Conservation (phyloP, 2,113 vertebrate species). For the Poecile atricapillus region DNA sequence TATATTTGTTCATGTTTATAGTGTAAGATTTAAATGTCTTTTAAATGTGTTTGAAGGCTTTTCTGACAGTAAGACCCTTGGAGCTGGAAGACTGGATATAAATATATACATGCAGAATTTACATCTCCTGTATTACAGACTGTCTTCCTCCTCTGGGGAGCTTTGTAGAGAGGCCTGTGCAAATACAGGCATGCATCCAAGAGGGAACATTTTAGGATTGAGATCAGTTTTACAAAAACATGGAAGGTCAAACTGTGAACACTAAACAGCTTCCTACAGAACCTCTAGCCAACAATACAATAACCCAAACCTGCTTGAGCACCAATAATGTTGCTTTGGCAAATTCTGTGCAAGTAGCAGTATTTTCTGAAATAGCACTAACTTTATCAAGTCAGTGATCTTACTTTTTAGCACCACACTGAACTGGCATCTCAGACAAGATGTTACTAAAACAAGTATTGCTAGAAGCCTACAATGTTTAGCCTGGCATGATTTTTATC, state of each 20-base stretch:
- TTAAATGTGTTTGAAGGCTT: not conserved
- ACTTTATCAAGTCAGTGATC: not conserved
- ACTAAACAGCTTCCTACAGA: not conserved
- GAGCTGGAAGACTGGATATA: not conserved
- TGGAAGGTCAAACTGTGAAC: not conserved
- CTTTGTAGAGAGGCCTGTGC: not conserved
- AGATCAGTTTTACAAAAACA: not conserved
- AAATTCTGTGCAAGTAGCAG: not conserved
- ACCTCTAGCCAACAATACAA: not conserved
- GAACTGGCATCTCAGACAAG: constrained; percentile 24
- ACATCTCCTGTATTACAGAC: not conserved
- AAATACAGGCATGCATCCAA: not conserved
- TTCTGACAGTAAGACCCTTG: not conserved
- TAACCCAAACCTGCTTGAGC: not conserved
- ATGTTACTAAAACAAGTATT: constrained; percentile 21
- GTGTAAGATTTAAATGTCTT: not conserved
- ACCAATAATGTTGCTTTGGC: not conserved
- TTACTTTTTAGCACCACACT: not conserved
- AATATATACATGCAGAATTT: not conserved
- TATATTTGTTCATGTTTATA: not conserved
- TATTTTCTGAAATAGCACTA: constrained; percentile 16
- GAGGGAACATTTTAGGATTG: not conserved
- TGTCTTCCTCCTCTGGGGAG: not conserved
- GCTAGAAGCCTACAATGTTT: constrained; percentile 17
- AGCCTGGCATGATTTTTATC: constrained; percentile 13